phyloP scores from a whole-genome alignment of 2,113 vertebrate genomes.

The Phainopepla nitens region DNA sequence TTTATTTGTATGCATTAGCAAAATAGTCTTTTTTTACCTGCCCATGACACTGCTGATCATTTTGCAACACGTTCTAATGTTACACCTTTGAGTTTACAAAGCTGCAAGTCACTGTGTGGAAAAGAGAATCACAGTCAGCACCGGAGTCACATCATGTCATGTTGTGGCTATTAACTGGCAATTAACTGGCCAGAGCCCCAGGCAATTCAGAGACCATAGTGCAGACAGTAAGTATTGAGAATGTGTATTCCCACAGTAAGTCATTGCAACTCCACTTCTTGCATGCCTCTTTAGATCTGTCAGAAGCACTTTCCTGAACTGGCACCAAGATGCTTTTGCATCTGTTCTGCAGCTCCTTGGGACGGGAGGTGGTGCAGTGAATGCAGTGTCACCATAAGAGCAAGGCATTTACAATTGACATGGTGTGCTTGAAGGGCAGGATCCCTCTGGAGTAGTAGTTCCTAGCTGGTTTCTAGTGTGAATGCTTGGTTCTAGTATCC shows the following conservation, averaged over 20 bases:
- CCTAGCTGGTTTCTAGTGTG: background rate
- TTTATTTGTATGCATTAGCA: background rate
- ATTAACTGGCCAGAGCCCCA: background rate
- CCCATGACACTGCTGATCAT: background rate
- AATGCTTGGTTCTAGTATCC: background rate
- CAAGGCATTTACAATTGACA: background rate
- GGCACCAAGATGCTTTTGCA: background rate
- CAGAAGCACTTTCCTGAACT: background rate
- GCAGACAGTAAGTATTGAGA: background rate
- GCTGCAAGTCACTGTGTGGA: background rate
- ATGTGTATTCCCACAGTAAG: background rate
- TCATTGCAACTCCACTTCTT: background rate
- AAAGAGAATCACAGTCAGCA: background rate
- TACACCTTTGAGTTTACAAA: background rate
- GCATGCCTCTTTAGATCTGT: background rate
- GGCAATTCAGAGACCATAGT: background rate
- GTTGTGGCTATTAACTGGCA: background rate
- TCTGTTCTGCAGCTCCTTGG: background rate
- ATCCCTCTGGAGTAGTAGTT: background rate
- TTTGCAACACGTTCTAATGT: background rate
- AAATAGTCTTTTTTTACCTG: background rate
- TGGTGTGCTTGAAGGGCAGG: background rate
- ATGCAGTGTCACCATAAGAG: background rate
- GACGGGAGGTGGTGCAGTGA: background rate
- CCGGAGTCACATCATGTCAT: background rate